Evolutionary conservation across 2,113 vertebrate genomes (phyloP).

Genomic region (Sminthopsis crassicaudata): DNA sequence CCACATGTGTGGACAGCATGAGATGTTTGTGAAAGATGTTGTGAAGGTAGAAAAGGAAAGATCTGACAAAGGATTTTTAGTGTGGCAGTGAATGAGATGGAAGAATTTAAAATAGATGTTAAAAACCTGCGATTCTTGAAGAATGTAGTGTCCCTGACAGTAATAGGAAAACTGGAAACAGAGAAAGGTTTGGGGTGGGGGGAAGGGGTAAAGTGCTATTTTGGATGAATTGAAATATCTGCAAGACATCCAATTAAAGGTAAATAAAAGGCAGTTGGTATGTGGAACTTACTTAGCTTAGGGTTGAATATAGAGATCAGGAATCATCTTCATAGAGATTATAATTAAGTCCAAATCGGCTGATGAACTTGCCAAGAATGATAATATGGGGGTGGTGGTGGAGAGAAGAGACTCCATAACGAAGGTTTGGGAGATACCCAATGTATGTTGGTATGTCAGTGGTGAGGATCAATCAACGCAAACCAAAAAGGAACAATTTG

Average conservation of each 20-base stretch:
- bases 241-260: neutral
- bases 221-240: neutral
- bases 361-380: neutral
- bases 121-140: neutral
- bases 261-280: neutral
- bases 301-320: neutral
- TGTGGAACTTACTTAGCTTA: neutral
- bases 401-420: neutral
- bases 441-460: neutral
- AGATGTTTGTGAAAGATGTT: neutral
- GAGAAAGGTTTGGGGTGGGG: neutral
- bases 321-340: neutral
- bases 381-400: neutral
- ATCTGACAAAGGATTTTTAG: neutral
- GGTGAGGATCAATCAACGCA: neutral
- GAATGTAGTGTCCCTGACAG: neutral
- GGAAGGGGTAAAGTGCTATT: neutral
- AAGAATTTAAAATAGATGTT: neutral
- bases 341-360: neutral
- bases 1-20: neutral
- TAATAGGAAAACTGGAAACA: neutral
- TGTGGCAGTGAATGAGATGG: neutral
- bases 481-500: neutral
- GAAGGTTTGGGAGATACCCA: neutral
- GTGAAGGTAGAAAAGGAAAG: neutral